Conservation (phyloP, 1,140 invertebrate species). For the Melanaphis sacchari region DNA sequence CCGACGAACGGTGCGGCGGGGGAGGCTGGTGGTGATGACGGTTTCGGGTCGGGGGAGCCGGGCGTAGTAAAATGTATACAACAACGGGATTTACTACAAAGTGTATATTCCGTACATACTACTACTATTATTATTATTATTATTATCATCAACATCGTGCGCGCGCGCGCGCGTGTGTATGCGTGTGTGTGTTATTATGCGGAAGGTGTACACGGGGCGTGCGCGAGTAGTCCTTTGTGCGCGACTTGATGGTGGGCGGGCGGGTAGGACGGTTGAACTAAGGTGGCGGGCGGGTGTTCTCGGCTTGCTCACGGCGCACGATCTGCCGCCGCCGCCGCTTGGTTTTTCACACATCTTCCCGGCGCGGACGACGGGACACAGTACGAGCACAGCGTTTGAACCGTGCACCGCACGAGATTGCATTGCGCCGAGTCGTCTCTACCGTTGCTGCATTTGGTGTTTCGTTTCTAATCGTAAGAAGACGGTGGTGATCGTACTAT, state of each 20-base stretch:
- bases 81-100: conserved; percentile 52
- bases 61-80: conserved; percentile 55
- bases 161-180: neutral
- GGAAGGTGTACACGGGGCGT: conserved; percentile 26
- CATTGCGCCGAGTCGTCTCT: neutral
- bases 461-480: neutral
- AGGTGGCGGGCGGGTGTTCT: neutral
- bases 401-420: neutral
- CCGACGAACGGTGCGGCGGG: neutral
- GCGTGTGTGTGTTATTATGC: neutral
- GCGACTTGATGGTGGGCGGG: neutral
- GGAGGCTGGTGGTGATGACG: neutral
- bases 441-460: neutral
- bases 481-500: neutral
- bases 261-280: neutral
- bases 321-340: conserved; percentile 37
- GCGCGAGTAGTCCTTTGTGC: conserved; percentile 53
- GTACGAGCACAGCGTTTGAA: conserved; percentile 24
- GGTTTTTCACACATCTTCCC: conserved; percentile 33
- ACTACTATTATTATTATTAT: neutral
- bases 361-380: conserved; percentile 21
- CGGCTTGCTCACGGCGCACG: conserved; percentile 46
- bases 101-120: conserved; percentile 1
- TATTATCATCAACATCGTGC: neutral
- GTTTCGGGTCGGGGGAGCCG: neutral